Base-by-base conservation (phyloP, 2,888 invertebrate genomes). In the Pristionchus mayeri region DNA sequence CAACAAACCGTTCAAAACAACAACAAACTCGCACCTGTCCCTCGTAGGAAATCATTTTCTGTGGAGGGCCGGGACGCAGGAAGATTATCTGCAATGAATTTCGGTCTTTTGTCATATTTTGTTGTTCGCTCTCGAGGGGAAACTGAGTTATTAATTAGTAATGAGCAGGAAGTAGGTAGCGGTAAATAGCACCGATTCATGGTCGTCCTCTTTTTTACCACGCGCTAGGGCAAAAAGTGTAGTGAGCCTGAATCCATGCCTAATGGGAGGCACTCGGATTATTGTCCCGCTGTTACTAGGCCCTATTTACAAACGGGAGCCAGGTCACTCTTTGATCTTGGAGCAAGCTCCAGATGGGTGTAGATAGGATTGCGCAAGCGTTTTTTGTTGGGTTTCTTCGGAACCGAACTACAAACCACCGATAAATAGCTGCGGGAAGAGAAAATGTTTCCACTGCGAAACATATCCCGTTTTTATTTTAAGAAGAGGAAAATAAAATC, bases 41-140 rank as follows among this genome's bases (percentile, higher is more conserved):
- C 60, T 92, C 92, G 86, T 88, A 92, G 16, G 91, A 88, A 37
- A 92, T 87, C 84, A 92, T 78, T 54, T 91, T 85, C 2, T 90
- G 92, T 3, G 92, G 91, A 52, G 87, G 86, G 85, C 91, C 92
- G 24, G 89, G 87, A 79, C 90, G 88, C 63, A 92, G 86, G 84
- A 92, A 92, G 40, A 92, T 92, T 54, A 92, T 88, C 91, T 91
- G 85, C 86, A 89, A 84, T 24, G 16, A 11, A 9, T 40, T 18
- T 27, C 44, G 44, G 44, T 44, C 6, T 44, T 9, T 13, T 44
- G n/a, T n/a, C n/a, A n/a, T n/a, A n/a, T 2, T 21, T 30, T 60
- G 30, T 60, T 60, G 30, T 60, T 60, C 18, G 18, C 27, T 27
- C 30, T 24, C 54, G n/a, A n/a, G n/a, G 13, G 57, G 34, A 63